Evolutionary conservation across 2,113 vertebrate species (phyloP), one percentile per base, ranked within the genome.

Genomic region (Callipepla squamata): DNA sequence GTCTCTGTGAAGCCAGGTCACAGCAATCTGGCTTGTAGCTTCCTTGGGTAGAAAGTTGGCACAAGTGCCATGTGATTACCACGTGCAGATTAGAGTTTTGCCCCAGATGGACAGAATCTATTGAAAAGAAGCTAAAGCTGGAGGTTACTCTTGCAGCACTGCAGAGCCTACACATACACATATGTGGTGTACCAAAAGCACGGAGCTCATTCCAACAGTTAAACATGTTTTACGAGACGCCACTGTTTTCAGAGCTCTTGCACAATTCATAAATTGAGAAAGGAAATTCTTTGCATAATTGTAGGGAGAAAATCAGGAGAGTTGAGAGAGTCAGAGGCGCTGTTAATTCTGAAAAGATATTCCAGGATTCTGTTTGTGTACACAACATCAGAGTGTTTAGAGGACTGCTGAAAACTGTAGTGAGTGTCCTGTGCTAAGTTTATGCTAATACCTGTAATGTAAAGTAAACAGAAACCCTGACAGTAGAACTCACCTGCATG

Each of bases 341-440:
- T 3, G 0, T 53, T 67, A 2, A 21, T 1, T 0, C 25, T 61
- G 36, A 15, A 66, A 78, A n/a, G 42, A 26, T 21, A 11, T 20
- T 48, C 28, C 30, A 36, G 18, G 45, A 79, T 42, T 16, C 42
- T 4, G 0, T 32, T 67, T 61, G 40, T 85, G 9, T 21, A n/a
- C 18, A 22, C 65, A 70, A 53, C 47, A 45, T 15, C 26, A 18
- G 34, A 57, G 25, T 28, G 21, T 70, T 93, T n/a, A 69, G 5
- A 77, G 63, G 36, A 53, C 17, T 36, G 18, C 53, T 50, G 73
- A 28, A 61, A 72, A n/a, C 36, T 76, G 17, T 15, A 28, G 21
- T n/a, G 9, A 21, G 28, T 70, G 16, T 66, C 51, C 55, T 67
- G 21, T 30, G 32, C 66, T 92, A 61, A 62, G 30, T 59, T 62